A percentile compares a stretch with the other conserved stretches of the same genome.
Conservation (phyloP, 2,888 invertebrate genomes). For the Physocephala rufipes region DNA sequence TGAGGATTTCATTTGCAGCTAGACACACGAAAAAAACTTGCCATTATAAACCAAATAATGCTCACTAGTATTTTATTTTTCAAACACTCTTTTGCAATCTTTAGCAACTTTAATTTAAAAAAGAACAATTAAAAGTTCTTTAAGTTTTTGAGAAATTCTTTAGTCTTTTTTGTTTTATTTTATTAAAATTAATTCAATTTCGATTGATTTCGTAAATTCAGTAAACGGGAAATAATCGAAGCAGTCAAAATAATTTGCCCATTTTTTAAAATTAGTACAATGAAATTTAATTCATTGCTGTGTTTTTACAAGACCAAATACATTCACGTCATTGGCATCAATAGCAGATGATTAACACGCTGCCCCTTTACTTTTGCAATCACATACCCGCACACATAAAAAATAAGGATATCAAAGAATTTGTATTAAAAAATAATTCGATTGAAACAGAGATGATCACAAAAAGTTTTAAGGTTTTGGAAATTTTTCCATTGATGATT, state of each 20-base stretch:
- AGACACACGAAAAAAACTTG: too few species aligned
- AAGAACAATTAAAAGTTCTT: background rate
- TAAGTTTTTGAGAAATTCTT: background rate
- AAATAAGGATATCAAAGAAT: constrained; percentile 13
- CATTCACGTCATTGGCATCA: too few species aligned
- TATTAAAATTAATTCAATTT: too few species aligned
- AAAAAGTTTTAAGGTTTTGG: constrained; percentile 42
- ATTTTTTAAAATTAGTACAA: too few species aligned
- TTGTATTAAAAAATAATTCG: constrained; percentile 31
- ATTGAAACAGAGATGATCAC: constrained; percentile 12
- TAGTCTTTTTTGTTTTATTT: background rate
- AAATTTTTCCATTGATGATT: constrained; percentile 57
- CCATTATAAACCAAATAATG: too few species aligned
- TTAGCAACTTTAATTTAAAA: background rate
- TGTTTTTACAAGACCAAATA: too few species aligned
- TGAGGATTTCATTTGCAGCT: too few species aligned
- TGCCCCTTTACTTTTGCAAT: constrained; percentile 9
- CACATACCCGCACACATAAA: background rate
- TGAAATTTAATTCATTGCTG: too few species aligned
- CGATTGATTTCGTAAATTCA: too few species aligned
- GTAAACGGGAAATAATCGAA: too few species aligned
- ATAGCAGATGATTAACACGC: constrained; percentile 5
- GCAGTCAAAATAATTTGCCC: too few species aligned
- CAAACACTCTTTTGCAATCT: background rate
- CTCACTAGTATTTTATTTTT: background rate